phyloP scores from a whole-genome alignment of 2,888 invertebrate species.

The Fissipunctia ypsillon region DNA sequence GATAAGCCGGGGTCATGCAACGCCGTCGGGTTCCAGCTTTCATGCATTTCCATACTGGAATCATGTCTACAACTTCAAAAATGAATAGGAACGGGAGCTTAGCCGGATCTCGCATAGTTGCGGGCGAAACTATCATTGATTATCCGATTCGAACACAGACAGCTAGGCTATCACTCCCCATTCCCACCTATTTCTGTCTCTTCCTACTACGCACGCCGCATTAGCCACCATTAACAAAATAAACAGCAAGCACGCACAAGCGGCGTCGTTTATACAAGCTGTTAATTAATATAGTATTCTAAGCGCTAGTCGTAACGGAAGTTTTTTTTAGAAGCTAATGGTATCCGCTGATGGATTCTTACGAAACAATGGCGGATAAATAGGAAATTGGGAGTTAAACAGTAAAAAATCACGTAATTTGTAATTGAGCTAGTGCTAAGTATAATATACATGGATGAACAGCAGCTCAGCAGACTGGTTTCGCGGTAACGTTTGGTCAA shows the following conservation, averaged over 20 bases:
- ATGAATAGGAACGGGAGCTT: neutral
- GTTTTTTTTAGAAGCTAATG: slow-evolving; percentile 58
- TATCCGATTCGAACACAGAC: slow-evolving; percentile 20
- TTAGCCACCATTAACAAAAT: slow-evolving; percentile 61
- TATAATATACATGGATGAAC: neutral
- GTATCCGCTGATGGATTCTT: slow-evolving; percentile 46
- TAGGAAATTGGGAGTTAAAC: neutral
- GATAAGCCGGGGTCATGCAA: neutral
- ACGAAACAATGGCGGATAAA: slow-evolving; percentile 41
- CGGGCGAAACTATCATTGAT: neutral
- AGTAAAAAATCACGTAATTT: slow-evolving; percentile 1
- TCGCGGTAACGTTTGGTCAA: slow-evolving; percentile 11
- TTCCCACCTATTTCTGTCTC: slow-evolving; percentile 35
- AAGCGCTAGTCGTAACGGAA: slow-evolving; percentile 59
- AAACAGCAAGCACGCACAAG: slow-evolving; percentile 53
- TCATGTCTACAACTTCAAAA: neutral
- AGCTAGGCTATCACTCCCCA: slow-evolving; percentile 15
- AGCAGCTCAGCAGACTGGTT: neutral
- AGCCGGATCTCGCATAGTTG: neutral
- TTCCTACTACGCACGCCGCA: slow-evolving; percentile 41
- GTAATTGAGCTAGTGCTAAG: neutral
- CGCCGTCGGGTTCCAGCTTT: neutral
- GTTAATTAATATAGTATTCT: slow-evolving; percentile 65
- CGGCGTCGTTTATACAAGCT: slow-evolving; percentile 47
- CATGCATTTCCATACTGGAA: neutral